Conservation (phyloP, 2,797 vertebrate genomes). For the Paratrypauchen microcephalus region DNA sequence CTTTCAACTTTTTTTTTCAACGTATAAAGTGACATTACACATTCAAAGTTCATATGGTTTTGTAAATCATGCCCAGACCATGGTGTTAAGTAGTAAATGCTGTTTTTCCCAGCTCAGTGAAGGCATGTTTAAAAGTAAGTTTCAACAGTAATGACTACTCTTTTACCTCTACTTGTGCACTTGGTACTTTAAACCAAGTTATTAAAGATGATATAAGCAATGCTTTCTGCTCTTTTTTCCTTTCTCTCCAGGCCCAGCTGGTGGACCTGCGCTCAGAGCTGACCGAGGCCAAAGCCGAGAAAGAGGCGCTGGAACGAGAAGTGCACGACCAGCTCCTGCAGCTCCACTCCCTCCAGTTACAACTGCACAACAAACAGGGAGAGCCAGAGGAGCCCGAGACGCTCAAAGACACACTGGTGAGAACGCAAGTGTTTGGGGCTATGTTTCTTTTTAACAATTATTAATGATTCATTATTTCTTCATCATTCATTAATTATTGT, state of each 20-base stretch:
- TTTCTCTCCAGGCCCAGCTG: slow-evolving; percentile 84
- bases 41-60: too few species aligned
- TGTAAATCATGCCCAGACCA: too few species aligned
- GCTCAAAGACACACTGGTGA: slow-evolving; percentile 93
- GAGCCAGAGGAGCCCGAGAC: slow-evolving; percentile 86
- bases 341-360: slow-evolving; percentile 91
- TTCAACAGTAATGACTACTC: too few species aligned
- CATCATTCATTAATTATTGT: too few species aligned
- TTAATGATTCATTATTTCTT: too few species aligned
- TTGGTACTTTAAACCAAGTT: too few species aligned
- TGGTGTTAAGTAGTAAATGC: too few species aligned
- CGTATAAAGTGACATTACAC: too few species aligned
- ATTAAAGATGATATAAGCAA: not conserved
- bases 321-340: slow-evolving; percentile 95
- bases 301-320: slow-evolving; percentile 87
- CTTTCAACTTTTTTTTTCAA: too few species aligned
- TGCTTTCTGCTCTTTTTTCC: not conserved
- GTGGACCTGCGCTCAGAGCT: slow-evolving; percentile 94
- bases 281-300: slow-evolving; percentile 90
- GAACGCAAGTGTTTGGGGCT: not conserved
- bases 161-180: not conserved
- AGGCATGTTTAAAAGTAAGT: too few species aligned
- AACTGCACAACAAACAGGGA: slow-evolving; percentile 90
- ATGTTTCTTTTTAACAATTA: not conserved
- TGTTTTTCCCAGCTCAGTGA: too few species aligned